phyloP scores from a whole-genome alignment of 1,140 invertebrate species.

The Hylaeus anthracinus region DNA sequence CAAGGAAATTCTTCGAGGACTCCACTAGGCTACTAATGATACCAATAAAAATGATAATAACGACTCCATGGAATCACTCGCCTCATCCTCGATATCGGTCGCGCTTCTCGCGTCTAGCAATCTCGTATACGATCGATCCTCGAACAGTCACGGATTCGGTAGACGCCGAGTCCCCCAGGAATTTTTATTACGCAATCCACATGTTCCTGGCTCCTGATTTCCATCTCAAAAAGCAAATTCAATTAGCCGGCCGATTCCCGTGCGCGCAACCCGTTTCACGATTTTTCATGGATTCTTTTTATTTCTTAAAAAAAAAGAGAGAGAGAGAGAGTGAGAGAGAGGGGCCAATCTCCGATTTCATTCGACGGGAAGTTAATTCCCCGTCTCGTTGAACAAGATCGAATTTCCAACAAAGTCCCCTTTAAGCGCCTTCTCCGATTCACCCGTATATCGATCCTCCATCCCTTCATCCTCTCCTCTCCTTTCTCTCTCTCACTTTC shows the following conservation, averaged over 20 bases:
- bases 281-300: neutral
- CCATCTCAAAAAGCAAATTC: conserved; percentile 4
- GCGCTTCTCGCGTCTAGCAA: neutral
- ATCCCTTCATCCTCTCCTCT: too few species aligned
- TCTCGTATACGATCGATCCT: neutral
- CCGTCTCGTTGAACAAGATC: conserved; percentile 15
- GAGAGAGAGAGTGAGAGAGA: neutral
- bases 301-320: neutral
- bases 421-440: neutral
- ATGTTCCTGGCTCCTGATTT: neutral
- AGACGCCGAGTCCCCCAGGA: too few species aligned
- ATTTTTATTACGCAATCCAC: conserved; percentile 7
- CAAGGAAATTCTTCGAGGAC: too few species aligned
- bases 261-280: neutral
- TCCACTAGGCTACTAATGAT: too few species aligned
- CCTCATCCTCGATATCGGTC: too few species aligned
- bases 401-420: conserved; percentile 23
- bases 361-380: conserved; percentile 9
- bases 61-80: too few species aligned
- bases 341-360: neutral
- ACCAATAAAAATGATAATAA: too few species aligned
- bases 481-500: neutral
- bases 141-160: neutral
- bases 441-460: neutral
- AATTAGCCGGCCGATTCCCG: neutral